phyloP scores from a whole-genome alignment of 2,888 invertebrate genomes.

The Stegana nigrithorax region DNA sequence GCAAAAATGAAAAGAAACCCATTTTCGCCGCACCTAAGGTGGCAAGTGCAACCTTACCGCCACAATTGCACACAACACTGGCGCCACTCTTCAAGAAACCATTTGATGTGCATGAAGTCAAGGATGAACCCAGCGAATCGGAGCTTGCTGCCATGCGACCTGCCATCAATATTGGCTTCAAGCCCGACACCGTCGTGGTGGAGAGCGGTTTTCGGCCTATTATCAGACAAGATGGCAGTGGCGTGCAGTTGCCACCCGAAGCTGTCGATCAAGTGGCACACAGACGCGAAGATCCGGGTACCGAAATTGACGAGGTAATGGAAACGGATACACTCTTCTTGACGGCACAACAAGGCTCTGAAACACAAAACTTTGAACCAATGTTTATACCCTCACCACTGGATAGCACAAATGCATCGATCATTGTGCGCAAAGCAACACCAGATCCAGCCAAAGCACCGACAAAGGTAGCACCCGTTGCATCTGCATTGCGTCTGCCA shows the following conservation, averaged over 20 bases:
- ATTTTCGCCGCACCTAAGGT: background rate
- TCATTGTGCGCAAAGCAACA: constrained; percentile 37
- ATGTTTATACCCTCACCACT: constrained; percentile 85
- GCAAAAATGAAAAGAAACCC: constrained; percentile 40
- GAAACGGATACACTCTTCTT: constrained; percentile 67
- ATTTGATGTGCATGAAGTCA: constrained; percentile 47
- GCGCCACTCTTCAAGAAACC: constrained; percentile 54
- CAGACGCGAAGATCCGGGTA: constrained; percentile 65
- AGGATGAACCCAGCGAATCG: constrained; percentile 45
- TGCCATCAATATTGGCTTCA: constrained; percentile 81
- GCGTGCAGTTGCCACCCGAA: constrained; percentile 66
- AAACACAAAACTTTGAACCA: constrained; percentile 79
- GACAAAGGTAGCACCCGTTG: constrained; percentile 15
- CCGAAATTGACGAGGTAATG: constrained; percentile 65
- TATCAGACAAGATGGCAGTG: constrained; percentile 68
- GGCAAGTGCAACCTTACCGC: background rate
- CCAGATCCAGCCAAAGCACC: too few relatives aligned
- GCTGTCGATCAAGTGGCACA: constrained; percentile 64
- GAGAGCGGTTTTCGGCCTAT: constrained; percentile 89
- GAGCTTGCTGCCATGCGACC: constrained; percentile 69
- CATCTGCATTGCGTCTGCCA: constrained; percentile 41
- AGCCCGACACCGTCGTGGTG: constrained; percentile 83
- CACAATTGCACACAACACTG: constrained; percentile 21
- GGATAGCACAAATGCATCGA: constrained; percentile 72
- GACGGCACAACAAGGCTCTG: constrained; percentile 68